These are phyloP conservation scores for Aphidius ervi DNA, from an alignment of 1,140 invertebrate genomes.

Conservation along the genomic window DNA sequence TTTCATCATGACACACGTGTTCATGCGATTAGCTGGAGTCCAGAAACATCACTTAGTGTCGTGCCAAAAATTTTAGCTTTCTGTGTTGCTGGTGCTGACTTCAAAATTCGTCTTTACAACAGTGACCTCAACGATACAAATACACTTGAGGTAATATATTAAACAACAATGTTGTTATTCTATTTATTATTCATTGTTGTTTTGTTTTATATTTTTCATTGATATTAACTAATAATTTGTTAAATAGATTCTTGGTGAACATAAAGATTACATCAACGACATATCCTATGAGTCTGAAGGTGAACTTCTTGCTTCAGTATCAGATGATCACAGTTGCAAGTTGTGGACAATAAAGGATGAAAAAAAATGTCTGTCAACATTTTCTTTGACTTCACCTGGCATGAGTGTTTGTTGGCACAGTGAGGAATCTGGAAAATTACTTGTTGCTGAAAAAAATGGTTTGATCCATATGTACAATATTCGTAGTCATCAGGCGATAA, in stretches of 20 bases:
- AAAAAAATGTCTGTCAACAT: constrained; percentile 55
- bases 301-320: constrained; percentile 65
- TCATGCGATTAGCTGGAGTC: constrained; percentile 58
- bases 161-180: background rate
- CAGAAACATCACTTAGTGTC: constrained; percentile 59
- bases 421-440: constrained; percentile 67
- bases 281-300: constrained; percentile 68
- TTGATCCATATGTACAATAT: constrained; percentile 70
- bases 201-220: too few relatives aligned
- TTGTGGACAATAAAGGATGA: constrained; percentile 62
- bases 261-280: constrained; percentile 68
- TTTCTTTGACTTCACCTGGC: constrained; percentile 66
- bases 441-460: constrained; percentile 73
- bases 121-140: constrained; percentile 56
- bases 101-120: constrained; percentile 55
- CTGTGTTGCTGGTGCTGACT: constrained; percentile 57
- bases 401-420: constrained; percentile 67
- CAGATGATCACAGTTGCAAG: constrained; percentile 72
- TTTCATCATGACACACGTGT: constrained; percentile 55
- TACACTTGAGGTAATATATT: constrained; percentile 45
- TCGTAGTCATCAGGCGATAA: constrained; percentile 62
- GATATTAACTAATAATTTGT: too few relatives aligned
- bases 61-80: constrained; percentile 60
- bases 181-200: too few relatives aligned
- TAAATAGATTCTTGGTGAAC: constrained; percentile 58